Evolutionary conservation across 1,140 invertebrate species (phyloP).

Genomic region (Triops cancriformis): DNA sequence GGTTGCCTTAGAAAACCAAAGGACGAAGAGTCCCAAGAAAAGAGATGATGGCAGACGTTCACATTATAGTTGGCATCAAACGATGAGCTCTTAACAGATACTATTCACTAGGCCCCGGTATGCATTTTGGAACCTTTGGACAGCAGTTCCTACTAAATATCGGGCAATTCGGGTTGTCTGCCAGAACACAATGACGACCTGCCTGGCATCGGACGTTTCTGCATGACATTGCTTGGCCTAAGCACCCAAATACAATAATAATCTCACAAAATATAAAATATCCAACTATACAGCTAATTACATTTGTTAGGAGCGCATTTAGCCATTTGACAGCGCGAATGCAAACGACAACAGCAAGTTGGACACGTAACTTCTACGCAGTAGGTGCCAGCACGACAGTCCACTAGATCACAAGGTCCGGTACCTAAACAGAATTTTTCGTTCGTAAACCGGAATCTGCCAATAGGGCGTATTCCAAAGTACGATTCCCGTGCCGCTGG

Average conservation of each 20-base stretch:
- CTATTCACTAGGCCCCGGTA: background rate
- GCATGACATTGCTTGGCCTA: background rate
- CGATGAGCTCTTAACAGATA: background rate
- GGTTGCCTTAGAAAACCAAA: too few species aligned
- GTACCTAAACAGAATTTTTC: background rate
- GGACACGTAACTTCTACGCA: background rate
- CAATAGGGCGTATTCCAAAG: too few species aligned
- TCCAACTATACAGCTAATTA: background rate
- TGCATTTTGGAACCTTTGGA: background rate
- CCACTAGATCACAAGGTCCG: background rate
- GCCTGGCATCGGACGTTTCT: background rate
- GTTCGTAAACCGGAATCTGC: too few species aligned
- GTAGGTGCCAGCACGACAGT: background rate
- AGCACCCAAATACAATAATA: background rate
- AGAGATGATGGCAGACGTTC: too few species aligned
- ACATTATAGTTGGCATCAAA: too few species aligned
- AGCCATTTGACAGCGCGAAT: background rate
- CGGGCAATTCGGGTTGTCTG: background rate
- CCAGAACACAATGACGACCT: background rate
- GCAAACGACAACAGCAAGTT: background rate
- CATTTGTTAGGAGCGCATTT: background rate
- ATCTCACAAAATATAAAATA: background rate
- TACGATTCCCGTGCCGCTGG: too few species aligned
- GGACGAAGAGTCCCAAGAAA: too few species aligned
- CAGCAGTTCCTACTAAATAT: background rate